Percentiles rank a stretch among this genome's conserved stretches.
Conservation (phyloP, 1,140 invertebrate genomes). For the Heliothis subflexa region DNA sequence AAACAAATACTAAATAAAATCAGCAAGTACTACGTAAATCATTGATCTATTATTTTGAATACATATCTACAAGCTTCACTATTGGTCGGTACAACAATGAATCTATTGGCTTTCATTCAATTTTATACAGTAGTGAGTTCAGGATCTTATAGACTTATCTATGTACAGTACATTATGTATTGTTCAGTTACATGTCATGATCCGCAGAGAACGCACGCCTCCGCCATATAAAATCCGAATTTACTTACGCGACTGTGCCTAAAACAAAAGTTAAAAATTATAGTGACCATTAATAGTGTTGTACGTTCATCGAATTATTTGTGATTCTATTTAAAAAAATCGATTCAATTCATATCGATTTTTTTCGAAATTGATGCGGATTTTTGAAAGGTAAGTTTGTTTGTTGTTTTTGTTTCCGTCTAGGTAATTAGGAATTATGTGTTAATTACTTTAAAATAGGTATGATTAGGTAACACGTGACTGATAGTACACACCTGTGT, state of each 20-base stretch:
- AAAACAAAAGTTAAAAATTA: neutral
- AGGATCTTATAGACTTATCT: neutral
- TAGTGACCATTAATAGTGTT: neutral
- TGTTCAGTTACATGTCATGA: conserved; percentile 1
- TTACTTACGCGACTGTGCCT: neutral
- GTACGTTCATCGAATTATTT: neutral
- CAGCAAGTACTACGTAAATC: neutral
- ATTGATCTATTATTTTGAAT: conserved; percentile 6
- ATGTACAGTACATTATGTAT: neutral
- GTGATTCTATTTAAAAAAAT: neutral
- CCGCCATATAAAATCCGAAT: neutral
- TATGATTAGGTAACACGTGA: neutral
- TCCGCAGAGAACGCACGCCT: neutral
- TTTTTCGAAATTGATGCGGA: neutral
- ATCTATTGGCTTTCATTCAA: conserved; percentile 18
- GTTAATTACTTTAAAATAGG: neutral
- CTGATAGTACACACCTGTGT: conserved; percentile 10
- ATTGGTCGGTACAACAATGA: conserved; percentile 22
- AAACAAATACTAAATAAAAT: neutral
- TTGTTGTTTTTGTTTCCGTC: neutral
- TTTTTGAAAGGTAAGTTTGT: neutral
- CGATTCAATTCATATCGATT: neutral
- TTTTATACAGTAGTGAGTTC: neutral
- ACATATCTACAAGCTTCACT: neutral
- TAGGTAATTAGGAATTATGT: neutral